Evolutionary conservation across 2,797 vertebrate genomes (phyloP), one percentile per base, ranked within the genome.

Genomic region (Fistularia commersonii): DNA sequence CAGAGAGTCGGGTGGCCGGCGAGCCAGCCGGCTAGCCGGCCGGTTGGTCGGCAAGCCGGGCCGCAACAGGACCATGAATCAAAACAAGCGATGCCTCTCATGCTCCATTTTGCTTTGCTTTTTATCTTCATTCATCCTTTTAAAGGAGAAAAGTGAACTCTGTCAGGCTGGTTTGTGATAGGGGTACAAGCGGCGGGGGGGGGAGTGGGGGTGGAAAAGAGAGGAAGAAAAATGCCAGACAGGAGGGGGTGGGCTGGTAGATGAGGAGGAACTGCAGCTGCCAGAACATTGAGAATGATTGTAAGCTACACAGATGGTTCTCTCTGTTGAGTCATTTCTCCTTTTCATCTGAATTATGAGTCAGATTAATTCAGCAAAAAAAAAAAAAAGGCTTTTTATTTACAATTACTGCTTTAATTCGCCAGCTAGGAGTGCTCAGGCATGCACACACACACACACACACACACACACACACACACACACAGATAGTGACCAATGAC

Each of bases 101-200:
- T 87, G 80, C 90, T 88, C 90, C 84, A 88, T 89, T 92, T 92
- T 91, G 91, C 91, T 90, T 90, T 86, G 83, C 69, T 89, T 90
- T 93, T 93, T 87, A 92, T 95, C 92, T 95, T 95, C 93, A 95
- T 94, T 94, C 91, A 93, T 93, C 90, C 92, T 72, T 85, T 90
- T 77, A 84, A 52, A 77, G 69, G 66, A 91, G 92, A 91, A 89
- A 90, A 87, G 85, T 75, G 88, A 83, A 74, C 70, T 14, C 84
- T 91, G 91, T 91, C 90, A 89, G 61, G 58, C 70, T 74, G 69
- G 84, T 85, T 77, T 55, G 49, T 77, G 77, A 68, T 66, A n/a
- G n/a, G n/a, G n/a, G n/a, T n/a, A n/a, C n/a, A n/a, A n/a, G n/a
- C n/a, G n/a, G n/a, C n/a, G n/a, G 57, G 51, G 59, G 61, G 42